Conservation (phyloP, 2,113 vertebrate genomes). For the Microtus oregoni region DNA sequence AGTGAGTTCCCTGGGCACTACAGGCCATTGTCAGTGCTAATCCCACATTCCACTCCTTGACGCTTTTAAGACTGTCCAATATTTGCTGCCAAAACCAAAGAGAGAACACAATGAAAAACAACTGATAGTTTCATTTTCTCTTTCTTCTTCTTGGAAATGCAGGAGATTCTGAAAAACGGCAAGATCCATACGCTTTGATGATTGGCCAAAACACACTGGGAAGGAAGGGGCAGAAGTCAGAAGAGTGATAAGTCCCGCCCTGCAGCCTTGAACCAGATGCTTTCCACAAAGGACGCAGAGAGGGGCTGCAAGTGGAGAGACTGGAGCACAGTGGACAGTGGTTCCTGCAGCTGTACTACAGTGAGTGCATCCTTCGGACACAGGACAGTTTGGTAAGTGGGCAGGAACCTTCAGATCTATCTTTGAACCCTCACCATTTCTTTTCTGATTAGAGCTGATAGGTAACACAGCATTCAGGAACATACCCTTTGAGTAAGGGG, state of each 20-base stretch:
- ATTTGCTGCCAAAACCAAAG: background rate
- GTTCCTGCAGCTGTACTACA: background rate
- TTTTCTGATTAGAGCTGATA: background rate
- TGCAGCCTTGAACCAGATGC: no score
- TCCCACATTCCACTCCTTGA: no score
- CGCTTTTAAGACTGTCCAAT: background rate
- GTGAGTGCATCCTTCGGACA: background rate
- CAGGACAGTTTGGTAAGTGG: background rate
- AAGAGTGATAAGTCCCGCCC: no score
- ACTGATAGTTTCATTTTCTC: background rate
- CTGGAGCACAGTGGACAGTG: no score
- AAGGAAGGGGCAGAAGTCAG: background rate
- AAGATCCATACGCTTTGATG: background rate
- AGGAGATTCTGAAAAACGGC: background rate
- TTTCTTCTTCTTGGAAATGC: background rate
- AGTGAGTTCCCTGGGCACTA: no score
- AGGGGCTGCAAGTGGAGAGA: no score
- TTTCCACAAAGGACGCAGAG: background rate
- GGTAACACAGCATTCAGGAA: background rate
- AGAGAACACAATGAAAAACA: background rate
- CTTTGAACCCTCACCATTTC: no score
- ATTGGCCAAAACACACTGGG: background rate
- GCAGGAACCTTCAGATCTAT: background rate
- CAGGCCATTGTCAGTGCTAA: no score
- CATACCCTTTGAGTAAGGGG: background rate